phyloP scores from a whole-genome alignment of 2,113 vertebrate species.

The Ovis canadensis region DNA sequence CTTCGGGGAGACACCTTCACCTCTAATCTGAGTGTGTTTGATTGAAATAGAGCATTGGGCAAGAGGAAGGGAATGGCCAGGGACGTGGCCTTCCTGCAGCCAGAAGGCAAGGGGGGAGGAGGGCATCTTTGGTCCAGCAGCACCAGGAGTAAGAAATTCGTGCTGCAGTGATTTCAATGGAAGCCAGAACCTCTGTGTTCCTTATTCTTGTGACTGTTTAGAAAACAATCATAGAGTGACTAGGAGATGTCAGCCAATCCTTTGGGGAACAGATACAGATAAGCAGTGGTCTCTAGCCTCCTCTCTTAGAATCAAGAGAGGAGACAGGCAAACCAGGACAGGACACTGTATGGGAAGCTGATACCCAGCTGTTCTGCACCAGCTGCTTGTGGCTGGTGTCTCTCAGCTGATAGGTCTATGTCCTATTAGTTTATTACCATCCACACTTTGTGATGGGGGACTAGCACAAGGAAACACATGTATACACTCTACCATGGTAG shows the following conservation, averaged over 20 bases:
- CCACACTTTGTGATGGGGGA: background rate
- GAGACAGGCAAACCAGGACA: background rate
- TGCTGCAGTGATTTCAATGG: background rate
- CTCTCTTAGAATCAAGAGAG: background rate
- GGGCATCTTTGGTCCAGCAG: background rate
- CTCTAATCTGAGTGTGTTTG: background rate
- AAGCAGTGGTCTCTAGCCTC: background rate
- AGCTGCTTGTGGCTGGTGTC: background rate
- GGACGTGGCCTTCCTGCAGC: background rate
- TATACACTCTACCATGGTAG: background rate
- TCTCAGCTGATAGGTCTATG: background rate
- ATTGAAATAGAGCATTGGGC: background rate
- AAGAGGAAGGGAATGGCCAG: background rate
- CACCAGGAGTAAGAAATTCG: background rate
- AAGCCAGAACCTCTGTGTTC: background rate
- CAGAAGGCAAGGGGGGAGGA: background rate
- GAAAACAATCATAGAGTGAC: background rate
- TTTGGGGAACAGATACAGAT: background rate
- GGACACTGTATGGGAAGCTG: background rate
- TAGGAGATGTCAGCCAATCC: background rate
- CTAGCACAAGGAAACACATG: no score
- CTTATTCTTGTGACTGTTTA: background rate
- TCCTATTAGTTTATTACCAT: background rate
- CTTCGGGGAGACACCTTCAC: conserved; percentile 23
- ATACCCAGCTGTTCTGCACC: fast-evolving